These are phyloP conservation scores for Eudasyphora cyanicolor DNA, from an alignment of 2,888 invertebrate genomes.

Conservation along the genomic window DNA sequence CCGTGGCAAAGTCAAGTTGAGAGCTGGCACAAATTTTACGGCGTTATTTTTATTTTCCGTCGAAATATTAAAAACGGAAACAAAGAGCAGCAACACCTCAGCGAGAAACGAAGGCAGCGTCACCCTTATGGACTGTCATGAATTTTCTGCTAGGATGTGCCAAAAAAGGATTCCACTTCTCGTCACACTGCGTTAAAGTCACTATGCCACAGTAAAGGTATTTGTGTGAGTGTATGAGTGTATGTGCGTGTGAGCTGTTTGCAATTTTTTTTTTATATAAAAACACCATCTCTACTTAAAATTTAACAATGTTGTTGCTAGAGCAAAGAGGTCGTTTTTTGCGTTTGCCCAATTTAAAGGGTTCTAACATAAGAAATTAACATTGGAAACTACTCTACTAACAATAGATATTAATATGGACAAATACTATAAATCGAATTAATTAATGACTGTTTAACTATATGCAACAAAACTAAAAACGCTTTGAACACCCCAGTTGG, in stretches of 20 bases:
- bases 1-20: constrained; percentile 10
- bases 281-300: not conserved
- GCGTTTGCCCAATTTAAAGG: not conserved
- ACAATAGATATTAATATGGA: too few relatives aligned
- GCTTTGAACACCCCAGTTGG: too few relatives aligned
- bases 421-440: too few relatives aligned
- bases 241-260: not conserved
- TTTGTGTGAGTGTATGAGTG: not conserved
- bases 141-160: too few relatives aligned
- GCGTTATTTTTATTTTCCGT: not conserved
- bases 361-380: too few relatives aligned
- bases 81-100: not conserved
- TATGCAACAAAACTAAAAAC: too few relatives aligned
- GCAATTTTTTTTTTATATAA: not conserved
- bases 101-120: too few relatives aligned
- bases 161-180: not conserved
- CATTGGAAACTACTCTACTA: too few relatives aligned
- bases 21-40: not conserved
- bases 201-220: not conserved
- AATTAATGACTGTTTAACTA: too few relatives aligned
- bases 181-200: not conserved
- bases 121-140: too few relatives aligned
- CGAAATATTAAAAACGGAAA: not conserved
- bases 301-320: not conserved
- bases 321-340: constrained; percentile 16